phyloP scores from a whole-genome alignment of 2,797 vertebrate species.

The Spondyliosoma cantharus region DNA sequence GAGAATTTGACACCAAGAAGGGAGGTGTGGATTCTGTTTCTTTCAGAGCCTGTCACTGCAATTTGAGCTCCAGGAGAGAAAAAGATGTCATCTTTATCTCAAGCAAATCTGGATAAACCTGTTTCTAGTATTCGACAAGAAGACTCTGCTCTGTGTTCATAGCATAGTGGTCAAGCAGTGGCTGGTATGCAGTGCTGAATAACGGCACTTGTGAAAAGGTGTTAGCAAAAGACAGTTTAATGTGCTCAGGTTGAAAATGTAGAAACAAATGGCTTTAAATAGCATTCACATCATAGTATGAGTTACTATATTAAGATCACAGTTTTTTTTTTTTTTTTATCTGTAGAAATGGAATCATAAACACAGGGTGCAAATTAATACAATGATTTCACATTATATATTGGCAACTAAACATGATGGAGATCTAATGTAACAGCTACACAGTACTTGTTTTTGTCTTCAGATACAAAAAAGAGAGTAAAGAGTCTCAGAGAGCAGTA shows the following conservation, averaged over 20 bases:
- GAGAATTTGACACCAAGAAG: not conserved
- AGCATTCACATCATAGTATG: not conserved
- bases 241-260: not conserved
- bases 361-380: not conserved
- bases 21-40: not conserved
- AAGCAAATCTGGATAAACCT: constrained; percentile 2
- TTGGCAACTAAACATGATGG: not conserved
- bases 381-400: constrained; percentile 41
- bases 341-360: not conserved
- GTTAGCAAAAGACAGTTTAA: constrained; percentile 3
- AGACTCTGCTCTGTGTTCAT: not conserved
- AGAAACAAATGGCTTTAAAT: not conserved
- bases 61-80: not conserved
- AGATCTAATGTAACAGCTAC: not conserved
- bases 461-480: not conserved
- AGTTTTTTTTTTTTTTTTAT: constrained; percentile 7
- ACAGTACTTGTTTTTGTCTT: not conserved
- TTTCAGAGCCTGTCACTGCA: not conserved
- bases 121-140: not conserved
- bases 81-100: not conserved
- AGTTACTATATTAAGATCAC: not conserved
- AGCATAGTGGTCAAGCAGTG: not conserved
- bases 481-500: not conserved
- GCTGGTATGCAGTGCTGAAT: too few species aligned
- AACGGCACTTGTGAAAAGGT: not conserved